Evolutionary conservation across 1,140 invertebrate genomes (phyloP).

Genomic region (Thaumetopoea pityocampa): DNA sequence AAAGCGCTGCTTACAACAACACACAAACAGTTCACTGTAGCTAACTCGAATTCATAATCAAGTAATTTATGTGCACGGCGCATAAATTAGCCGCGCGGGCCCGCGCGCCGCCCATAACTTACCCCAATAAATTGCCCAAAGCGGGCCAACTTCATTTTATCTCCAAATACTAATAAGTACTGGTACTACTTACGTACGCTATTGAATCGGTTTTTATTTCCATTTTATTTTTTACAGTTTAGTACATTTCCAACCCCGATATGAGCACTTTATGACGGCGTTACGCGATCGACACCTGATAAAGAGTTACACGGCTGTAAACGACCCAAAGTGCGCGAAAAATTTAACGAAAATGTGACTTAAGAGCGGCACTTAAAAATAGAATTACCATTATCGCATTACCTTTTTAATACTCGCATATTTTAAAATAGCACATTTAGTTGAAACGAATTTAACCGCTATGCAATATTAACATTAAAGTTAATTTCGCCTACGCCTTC

Average conservation of each 20-base stretch:
- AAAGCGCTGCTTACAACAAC: conserved; percentile 67
- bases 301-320: conserved; percentile 27
- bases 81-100: conserved; percentile 72
- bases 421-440: too few relatives aligned
- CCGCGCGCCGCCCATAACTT: conserved; percentile 71
- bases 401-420: conserved; percentile 20
- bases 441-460: conserved; percentile 13
- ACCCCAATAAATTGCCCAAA: conserved; percentile 73
- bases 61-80: conserved; percentile 75
- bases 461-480: conserved; percentile 2
- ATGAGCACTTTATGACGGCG: conserved; percentile 59
- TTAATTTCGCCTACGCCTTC: conserved; percentile 7
- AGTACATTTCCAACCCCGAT: conserved; percentile 44
- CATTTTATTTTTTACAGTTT: conserved; percentile 49
- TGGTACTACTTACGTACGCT: conserved; percentile 54
- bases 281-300: conserved; percentile 52
- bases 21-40: conserved; percentile 69
- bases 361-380: conserved; percentile 18
- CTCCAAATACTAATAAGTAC: conserved; percentile 72
- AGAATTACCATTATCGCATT: conserved; percentile 18
- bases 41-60: conserved; percentile 75
- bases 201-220: conserved; percentile 47
- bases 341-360: conserved; percentile 34
- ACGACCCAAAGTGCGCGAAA: conserved; percentile 20
- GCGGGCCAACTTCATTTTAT: conserved; percentile 73